These are phyloP conservation scores for Vulpes ferrilata DNA, from an alignment of 2,113 vertebrate genomes.

Conservation along the genomic window DNA sequence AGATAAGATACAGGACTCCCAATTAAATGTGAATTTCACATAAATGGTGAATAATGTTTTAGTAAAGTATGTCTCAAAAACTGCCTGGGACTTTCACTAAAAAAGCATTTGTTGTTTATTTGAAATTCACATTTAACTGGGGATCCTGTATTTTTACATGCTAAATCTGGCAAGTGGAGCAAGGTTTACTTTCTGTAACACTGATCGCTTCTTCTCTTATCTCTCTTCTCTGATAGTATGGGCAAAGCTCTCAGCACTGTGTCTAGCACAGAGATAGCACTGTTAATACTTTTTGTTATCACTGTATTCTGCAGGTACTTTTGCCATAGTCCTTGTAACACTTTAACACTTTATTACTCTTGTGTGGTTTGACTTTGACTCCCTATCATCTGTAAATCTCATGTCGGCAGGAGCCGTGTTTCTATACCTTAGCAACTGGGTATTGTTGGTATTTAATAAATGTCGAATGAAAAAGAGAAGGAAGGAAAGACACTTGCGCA, in stretches of 20 bases:
- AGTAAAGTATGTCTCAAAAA: background rate
- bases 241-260: background rate
- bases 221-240: background rate
- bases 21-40: conserved; percentile 34
- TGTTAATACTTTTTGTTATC: background rate
- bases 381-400: background rate
- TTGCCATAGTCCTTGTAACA: background rate
- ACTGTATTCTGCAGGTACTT: background rate
- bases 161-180: background rate
- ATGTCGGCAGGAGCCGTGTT: background rate
- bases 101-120: background rate
- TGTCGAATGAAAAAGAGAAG: background rate
- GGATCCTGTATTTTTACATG: background rate
- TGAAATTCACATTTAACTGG: conserved; percentile 41
- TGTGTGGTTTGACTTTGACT: background rate
- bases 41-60: background rate
- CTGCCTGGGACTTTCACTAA: background rate
- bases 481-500: background rate
- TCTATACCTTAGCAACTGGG: background rate
- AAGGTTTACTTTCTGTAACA: background rate
- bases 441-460: background rate
- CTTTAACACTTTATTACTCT: background rate
- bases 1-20: background rate
- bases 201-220: background rate
- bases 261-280: background rate